Percentiles rank a stretch among this genome's conserved stretches.
phyloP scores from a whole-genome alignment of 2,113 vertebrate species.

The Carollia perspicillata region DNA sequence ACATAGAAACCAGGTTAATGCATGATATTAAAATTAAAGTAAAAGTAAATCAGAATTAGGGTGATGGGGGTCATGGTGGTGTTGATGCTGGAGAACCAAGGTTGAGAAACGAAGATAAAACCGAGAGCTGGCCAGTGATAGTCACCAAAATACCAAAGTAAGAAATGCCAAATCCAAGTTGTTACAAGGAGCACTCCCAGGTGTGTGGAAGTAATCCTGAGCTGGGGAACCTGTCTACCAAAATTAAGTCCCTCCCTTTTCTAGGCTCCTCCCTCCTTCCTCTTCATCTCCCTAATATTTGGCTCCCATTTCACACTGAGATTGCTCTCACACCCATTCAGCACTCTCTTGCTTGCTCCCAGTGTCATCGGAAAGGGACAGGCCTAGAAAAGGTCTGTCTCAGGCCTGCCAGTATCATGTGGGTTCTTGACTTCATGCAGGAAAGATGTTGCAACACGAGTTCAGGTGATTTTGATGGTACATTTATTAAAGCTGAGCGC shows the following conservation, averaged over 20 bases:
- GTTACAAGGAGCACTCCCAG: neutral
- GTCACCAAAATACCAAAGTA: neutral
- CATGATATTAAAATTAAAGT: neutral
- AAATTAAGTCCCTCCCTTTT: neutral
- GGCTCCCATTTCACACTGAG: neutral
- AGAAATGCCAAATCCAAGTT: neutral
- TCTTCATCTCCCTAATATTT: neutral
- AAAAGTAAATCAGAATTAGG: conserved; percentile 2
- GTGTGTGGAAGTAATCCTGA: neutral
- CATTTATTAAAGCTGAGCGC: no score
- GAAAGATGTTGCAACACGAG: no score
- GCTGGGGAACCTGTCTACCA: neutral
- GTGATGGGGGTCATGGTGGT: neutral
- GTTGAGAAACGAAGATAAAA: neutral
- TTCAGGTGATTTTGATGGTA: no score
- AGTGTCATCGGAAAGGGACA: no score
- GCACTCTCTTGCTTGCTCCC: neutral
- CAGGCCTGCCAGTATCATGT: no score
- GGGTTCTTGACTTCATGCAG: no score
- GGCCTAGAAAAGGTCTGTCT: no score
- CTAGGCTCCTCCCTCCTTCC: neutral
- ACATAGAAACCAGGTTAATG: neutral
- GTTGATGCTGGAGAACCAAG: neutral
- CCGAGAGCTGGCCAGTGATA: neutral
- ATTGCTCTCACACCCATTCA: neutral